phyloP scores from a whole-genome alignment of 2,888 invertebrate genomes.

The Lasioglossum villosulum region DNA sequence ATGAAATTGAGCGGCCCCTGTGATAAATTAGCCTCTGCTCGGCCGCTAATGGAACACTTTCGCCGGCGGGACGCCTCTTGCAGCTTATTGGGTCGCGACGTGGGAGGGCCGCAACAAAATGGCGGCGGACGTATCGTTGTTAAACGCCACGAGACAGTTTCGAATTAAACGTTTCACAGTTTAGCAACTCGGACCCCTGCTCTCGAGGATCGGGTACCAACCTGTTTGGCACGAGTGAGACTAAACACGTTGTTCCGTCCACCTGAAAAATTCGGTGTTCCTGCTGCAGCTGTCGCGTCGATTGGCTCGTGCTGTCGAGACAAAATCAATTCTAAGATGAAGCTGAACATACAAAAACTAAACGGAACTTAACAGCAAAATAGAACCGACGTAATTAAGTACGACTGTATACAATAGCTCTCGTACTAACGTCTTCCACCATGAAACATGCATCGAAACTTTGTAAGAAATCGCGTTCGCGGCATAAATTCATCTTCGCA shows the following conservation, averaged over 20 bases:
- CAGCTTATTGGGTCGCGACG: constrained; percentile 33
- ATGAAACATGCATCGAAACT: not conserved
- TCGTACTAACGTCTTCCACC: too few relatives aligned
- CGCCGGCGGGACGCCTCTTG: constrained; percentile 11
- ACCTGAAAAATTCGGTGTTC: not conserved
- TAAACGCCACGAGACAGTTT: constrained; percentile 16
- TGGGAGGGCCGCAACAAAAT: constrained; percentile 23
- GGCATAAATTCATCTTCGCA: constrained; percentile 11
- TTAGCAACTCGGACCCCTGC: not conserved
- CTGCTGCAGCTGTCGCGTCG: not conserved
- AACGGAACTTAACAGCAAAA: too few relatives aligned
- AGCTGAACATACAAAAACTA: too few relatives aligned
- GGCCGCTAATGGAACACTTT: constrained; percentile 62
- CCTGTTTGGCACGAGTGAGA: constrained; percentile 13
- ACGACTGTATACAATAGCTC: too few relatives aligned
- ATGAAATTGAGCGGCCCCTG: constrained; percentile 51
- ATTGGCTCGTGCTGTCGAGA: not conserved
- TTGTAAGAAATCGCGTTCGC: not conserved
- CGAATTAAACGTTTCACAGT: constrained; percentile 13
- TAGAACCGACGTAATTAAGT: too few relatives aligned
- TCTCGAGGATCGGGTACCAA: not conserved
- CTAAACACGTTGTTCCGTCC: not conserved
- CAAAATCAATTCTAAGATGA: not conserved
- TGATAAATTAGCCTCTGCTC: constrained; percentile 53
- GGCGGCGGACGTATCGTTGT: constrained; percentile 1